A percentile compares a stretch with the other conserved stretches of the same genome.
These are phyloP conservation scores for Oreochromis grahami DNA, from an alignment of 2,797 vertebrate species.

Conservation along the genomic window DNA sequence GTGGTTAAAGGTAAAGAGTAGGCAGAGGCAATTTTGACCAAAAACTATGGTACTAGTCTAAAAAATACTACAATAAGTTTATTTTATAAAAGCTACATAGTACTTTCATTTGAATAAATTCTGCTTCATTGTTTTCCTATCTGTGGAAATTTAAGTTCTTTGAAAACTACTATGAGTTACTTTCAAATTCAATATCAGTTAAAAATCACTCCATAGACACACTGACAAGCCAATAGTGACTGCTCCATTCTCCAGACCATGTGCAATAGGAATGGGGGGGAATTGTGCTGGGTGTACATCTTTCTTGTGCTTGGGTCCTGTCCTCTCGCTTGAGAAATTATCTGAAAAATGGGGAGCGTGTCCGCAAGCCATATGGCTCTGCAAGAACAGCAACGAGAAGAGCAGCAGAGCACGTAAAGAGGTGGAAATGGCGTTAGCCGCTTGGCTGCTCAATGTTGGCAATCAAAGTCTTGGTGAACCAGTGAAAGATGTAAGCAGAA, in stretches of 20 bases:
- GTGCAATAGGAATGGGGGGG: not conserved
- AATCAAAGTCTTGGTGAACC: slow-evolving; percentile 64
- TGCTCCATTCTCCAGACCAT: not conserved
- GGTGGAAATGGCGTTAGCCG: slow-evolving; percentile 72
- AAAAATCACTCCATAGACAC: slow-evolving; percentile 3
- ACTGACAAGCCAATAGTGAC: slow-evolving; percentile 15
- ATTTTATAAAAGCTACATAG: not conserved
- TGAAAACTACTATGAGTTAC: not conserved
- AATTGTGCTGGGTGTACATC: not conserved
- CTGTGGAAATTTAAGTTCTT: not conserved
- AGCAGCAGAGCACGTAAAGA: slow-evolving; percentile 70
- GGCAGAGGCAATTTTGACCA: not conserved
- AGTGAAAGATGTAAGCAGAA: slow-evolving; percentile 52
- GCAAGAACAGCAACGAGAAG: slow-evolving; percentile 36
- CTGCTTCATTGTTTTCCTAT: not conserved
- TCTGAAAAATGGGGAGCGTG: slow-evolving; percentile 78
- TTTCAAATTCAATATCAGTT: slow-evolving; percentile 15
- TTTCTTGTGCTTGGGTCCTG: slow-evolving; percentile 39
- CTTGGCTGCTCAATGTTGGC: slow-evolving; percentile 67
- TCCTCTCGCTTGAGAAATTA: slow-evolving; percentile 81
- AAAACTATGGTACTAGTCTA: not conserved
- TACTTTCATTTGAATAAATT: not conserved
- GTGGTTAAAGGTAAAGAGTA: not conserved
- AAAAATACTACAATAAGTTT: not conserved
- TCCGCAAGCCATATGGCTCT: slow-evolving; percentile 78